Percentiles rank a stretch among this genome's conserved stretches.
Conservation (phyloP, 2,113 vertebrate species). For the Myanophis thanlyinensis region DNA sequence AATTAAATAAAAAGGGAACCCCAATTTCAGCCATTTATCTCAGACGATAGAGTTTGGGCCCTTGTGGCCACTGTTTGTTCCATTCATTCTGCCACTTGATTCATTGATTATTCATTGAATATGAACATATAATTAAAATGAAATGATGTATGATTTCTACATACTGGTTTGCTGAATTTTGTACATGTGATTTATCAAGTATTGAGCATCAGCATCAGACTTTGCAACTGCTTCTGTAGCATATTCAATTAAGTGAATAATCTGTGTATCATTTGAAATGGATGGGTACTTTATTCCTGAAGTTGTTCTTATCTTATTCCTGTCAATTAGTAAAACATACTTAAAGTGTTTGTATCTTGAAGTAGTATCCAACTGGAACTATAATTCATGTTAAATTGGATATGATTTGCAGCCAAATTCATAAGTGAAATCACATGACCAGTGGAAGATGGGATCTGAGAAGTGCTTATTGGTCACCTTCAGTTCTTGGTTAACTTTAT, state of each 20-base stretch:
- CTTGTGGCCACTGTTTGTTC: not conserved
- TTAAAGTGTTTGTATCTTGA: not conserved
- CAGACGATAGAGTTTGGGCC: too few relatives aligned
- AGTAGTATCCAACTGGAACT: not conserved
- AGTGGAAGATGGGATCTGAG: not conserved
- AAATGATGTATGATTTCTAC: not conserved
- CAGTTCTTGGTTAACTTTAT: not conserved
- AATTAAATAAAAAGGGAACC: too few relatives aligned
- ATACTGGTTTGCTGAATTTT: not conserved
- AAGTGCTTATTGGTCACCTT: not conserved
- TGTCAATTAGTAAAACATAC: not conserved
- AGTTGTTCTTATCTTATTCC: not conserved
- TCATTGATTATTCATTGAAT: too few relatives aligned
- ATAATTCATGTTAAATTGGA: not conserved
- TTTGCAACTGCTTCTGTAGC: not conserved
- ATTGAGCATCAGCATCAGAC: not conserved
- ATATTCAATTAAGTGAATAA: not conserved
- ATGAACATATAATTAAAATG: not conserved
- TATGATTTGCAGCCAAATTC: not conserved
- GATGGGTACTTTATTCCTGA: not conserved
- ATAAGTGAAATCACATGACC: not conserved
- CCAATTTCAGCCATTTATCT: too few relatives aligned
- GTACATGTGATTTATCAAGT: not conserved
- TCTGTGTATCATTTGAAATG: not conserved
- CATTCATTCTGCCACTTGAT: not conserved